These are phyloP conservation scores for Heteromormyrus szaboi DNA, from an alignment of 2,797 vertebrate genomes.

Conservation along the genomic window DNA sequence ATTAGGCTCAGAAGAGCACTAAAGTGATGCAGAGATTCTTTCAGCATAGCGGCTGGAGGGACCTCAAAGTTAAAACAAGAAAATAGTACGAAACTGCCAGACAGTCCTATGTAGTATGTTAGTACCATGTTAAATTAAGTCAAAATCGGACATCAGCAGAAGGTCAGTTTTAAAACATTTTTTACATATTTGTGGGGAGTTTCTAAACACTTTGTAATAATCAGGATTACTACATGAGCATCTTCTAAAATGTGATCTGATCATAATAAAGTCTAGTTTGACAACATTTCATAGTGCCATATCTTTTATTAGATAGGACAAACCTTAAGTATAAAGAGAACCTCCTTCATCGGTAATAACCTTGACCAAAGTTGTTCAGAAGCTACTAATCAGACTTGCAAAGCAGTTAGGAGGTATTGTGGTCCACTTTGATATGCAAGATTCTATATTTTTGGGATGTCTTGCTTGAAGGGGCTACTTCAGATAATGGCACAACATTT, in stretches of 20 bases:
- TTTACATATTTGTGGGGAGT: neutral
- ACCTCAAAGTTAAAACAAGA: neutral
- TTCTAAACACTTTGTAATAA: neutral
- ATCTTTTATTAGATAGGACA: neutral
- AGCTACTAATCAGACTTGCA: neutral
- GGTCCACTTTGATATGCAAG: neutral
- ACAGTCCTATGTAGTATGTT: neutral
- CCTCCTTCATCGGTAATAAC: neutral
- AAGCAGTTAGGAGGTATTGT: neutral
- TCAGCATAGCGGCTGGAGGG: neutral
- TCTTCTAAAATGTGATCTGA: neutral
- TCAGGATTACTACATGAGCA: neutral
- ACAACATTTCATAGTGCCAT: too few relatives aligned
- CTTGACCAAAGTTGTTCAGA: neutral
- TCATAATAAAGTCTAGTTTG: neutral
- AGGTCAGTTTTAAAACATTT: neutral
- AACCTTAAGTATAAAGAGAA: neutral
- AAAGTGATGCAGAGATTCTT: neutral
- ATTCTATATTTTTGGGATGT: neutral
- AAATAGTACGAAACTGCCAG: neutral
- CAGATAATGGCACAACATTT: neutral
- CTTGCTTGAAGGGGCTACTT: neutral
- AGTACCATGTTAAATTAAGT: neutral
- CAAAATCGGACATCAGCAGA: neutral
- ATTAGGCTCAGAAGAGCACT: neutral